phyloP scores from a whole-genome alignment of 2,888 invertebrate genomes.

The Drosophila paranaensis region DNA sequence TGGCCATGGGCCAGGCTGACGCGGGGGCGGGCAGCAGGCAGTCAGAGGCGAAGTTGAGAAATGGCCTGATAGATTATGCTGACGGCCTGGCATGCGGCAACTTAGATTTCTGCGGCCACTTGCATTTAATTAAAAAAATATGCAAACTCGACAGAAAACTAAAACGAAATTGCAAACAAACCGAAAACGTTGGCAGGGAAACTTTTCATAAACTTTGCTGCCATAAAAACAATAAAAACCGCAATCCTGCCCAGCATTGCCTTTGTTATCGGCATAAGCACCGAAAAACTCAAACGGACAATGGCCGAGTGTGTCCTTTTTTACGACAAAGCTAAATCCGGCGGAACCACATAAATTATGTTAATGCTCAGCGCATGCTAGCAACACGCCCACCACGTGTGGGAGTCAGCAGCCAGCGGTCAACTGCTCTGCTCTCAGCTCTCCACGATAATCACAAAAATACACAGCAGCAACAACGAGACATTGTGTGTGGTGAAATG shows the following conservation, averaged over 20 bases:
- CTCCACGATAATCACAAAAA: constrained; percentile 75
- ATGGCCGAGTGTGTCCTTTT: constrained; percentile 75
- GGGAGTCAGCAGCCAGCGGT: constrained; percentile 11
- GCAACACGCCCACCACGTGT: constrained; percentile 82
- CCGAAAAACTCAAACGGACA: constrained; percentile 71
- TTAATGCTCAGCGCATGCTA: constrained; percentile 81
- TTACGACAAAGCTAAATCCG: constrained; percentile 81
- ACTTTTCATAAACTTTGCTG: constrained; percentile 79
- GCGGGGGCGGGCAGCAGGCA: not conserved
- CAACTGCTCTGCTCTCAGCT: constrained; percentile 31
- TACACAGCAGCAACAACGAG: constrained; percentile 61
- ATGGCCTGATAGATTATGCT: constrained; percentile 77
- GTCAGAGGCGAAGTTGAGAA: constrained; percentile 36
- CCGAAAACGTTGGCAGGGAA: constrained; percentile 34
- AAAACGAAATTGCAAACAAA: constrained; percentile 65
- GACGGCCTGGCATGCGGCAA: constrained; percentile 20
- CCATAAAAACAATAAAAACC: constrained; percentile 83
- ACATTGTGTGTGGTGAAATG: constrained; percentile 48
- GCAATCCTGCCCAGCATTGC: constrained; percentile 57
- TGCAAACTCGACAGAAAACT: constrained; percentile 81
- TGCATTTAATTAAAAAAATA: constrained; percentile 81
- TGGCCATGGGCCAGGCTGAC: constrained; percentile 40
- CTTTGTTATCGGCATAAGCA: constrained; percentile 77
- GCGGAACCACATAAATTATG: constrained; percentile 84
- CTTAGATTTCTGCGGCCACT: constrained; percentile 62